Evolutionary conservation across 2,888 invertebrate species (phyloP).

Genomic region (Dichetophora obliterata): DNA sequence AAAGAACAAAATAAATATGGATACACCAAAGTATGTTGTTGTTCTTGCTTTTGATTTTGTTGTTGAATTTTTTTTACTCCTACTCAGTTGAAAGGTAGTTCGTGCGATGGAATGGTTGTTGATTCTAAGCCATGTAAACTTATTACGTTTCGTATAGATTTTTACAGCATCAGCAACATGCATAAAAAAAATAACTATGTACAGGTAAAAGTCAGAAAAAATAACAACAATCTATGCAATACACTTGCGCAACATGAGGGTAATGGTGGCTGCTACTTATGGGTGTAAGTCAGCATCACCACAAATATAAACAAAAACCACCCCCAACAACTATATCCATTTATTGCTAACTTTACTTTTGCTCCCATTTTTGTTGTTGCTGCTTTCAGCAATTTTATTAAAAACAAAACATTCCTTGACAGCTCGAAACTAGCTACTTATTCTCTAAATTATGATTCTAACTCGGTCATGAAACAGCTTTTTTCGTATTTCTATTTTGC

Average conservation of each 20-base stretch:
- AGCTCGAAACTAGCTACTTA: constrained; percentile 18
- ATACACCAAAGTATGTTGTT: not conserved
- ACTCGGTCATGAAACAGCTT: not conserved
- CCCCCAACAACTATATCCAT: not conserved
- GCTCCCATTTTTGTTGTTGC: not conserved
- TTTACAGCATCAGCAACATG: not conserved
- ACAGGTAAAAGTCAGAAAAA: not conserved
- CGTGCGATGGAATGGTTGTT: not conserved
- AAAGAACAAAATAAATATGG: constrained; percentile 10
- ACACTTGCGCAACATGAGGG: constrained; percentile 14
- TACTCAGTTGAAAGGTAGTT: not conserved
- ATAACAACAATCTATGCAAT: constrained; percentile 8
- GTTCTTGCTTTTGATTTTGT: too few species aligned
- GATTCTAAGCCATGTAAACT: not conserved
- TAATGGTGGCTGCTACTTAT: not conserved
- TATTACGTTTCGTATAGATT: not conserved
- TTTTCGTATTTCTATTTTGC: not conserved
- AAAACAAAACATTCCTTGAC: constrained; percentile 20
- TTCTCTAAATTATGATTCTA: constrained; percentile 27
- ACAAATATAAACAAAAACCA: not conserved
- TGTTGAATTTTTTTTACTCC: not conserved
- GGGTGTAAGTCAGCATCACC: not conserved
- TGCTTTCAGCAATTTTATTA: constrained; percentile 27
- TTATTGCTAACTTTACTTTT: not conserved
- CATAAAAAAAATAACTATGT: not conserved